A percentile compares a stretch with the other conserved stretches of the same genome.
These are phyloP conservation scores for Pomatorhinus ruficollis DNA, from an alignment of 2,113 vertebrate genomes.

Conservation along the genomic window DNA sequence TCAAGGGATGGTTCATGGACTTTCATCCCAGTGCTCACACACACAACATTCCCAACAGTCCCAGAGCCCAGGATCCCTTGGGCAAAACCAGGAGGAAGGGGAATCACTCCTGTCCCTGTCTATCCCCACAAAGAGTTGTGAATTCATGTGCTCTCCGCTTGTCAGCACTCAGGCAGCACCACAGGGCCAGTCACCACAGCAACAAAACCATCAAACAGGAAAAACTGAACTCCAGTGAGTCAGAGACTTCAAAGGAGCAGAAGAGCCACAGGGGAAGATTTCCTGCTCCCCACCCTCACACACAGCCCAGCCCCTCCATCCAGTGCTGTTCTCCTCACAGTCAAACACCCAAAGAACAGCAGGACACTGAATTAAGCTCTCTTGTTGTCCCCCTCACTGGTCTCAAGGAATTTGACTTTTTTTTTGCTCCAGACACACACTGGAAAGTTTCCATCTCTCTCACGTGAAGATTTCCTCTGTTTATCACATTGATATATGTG, in stretches of 20 bases:
- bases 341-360: background rate
- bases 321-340: background rate
- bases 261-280: background rate
- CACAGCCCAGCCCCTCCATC: background rate
- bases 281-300: background rate
- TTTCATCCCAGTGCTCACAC: background rate
- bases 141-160: background rate
- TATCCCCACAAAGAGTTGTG: background rate
- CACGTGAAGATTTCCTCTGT: background rate
- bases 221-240: conserved; percentile 27
- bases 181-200: background rate
- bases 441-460: background rate
- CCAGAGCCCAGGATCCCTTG: background rate
- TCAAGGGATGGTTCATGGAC: background rate
- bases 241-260: conserved; percentile 44
- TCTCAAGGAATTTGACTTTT: background rate
- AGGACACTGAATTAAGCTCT: background rate
- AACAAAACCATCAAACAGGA: conserved; percentile 3
- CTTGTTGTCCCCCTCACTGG: background rate
- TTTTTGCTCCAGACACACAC: background rate
- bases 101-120: background rate
- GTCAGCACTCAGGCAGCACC: background rate
- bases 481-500: background rate
- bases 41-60: background rate
- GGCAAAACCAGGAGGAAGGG: background rate